These are phyloP conservation scores for Echiichthys vipera DNA, from an alignment of 2,797 vertebrate genomes.

Conservation along the genomic window DNA sequence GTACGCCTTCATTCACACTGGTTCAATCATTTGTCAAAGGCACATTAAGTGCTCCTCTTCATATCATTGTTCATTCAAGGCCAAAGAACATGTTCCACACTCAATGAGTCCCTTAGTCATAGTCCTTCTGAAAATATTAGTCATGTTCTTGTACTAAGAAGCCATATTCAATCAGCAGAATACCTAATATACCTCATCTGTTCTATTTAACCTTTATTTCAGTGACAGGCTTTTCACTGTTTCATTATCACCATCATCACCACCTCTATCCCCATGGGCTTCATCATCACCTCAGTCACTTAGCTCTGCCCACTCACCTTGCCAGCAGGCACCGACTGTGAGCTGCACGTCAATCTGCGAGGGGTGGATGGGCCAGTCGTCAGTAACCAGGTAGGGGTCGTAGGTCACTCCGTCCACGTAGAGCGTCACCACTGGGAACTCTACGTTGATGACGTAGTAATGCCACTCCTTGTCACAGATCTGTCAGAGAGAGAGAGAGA, in stretches of 20 bases:
- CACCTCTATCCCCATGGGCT: not conserved
- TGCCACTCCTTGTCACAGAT: constrained; percentile 99
- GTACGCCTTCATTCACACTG: constrained; percentile 45
- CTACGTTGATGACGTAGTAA: constrained; percentile 96
- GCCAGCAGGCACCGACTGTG: constrained; percentile 97
- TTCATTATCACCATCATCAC: not conserved
- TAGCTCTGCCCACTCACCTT: constrained; percentile 84
- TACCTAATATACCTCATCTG: not conserved
- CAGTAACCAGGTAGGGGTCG: constrained; percentile 97
- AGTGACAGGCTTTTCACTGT: not conserved
- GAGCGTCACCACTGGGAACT: constrained; percentile 93
- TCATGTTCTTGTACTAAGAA: constrained; percentile 18
- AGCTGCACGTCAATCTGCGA: constrained; percentile 97
- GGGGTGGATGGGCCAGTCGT: constrained; percentile 98
- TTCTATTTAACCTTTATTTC: constrained; percentile 15
- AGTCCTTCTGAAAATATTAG: constrained; percentile 29
- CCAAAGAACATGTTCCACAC: constrained; percentile 53
- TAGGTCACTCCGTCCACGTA: constrained; percentile 96
- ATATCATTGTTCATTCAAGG: constrained; percentile 69
- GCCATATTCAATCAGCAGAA: constrained; percentile 14
- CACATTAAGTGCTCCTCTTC: constrained; percentile 56
- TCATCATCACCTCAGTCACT: not conserved
- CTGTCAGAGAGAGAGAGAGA: constrained; percentile 76
- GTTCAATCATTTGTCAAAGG: constrained; percentile 65
- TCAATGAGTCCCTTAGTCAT: constrained; percentile 32